Evolutionary conservation across 2,888 invertebrate species (phyloP).

Genomic region (Drosophila pseudotakahashii): DNA sequence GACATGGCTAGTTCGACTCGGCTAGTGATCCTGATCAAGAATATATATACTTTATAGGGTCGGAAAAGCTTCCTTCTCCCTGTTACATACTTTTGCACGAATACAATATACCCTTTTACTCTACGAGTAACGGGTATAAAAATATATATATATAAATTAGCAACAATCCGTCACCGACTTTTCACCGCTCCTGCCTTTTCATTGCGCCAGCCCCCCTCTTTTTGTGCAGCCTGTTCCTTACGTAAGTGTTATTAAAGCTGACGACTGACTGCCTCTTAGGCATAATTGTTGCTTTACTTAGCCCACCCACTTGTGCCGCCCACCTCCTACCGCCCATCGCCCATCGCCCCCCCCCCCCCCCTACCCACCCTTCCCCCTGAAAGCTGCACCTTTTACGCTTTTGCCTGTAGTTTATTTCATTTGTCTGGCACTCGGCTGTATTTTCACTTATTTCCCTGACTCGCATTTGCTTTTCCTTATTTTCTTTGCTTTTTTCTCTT

Average conservation of each 20-base stretch:
- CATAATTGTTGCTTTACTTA: constrained; percentile 80
- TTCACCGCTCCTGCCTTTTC: constrained; percentile 12
- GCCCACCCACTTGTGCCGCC: constrained; percentile 31
- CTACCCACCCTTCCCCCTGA: too few relatives aligned
- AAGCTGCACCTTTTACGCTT: constrained; percentile 63
- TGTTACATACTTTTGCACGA: too few relatives aligned
- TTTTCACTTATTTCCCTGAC: constrained; percentile 68
- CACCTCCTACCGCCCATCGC: background rate
- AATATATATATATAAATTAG: constrained; percentile 58
- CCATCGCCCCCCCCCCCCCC: too few relatives aligned
- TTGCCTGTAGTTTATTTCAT: constrained; percentile 75
- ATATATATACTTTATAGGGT: too few relatives aligned
- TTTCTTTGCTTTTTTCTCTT: constrained; percentile 11
- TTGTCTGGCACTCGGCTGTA: constrained; percentile 68
- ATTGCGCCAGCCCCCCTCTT: constrained; percentile 6
- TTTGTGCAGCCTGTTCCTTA: constrained; percentile 36
- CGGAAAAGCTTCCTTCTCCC: too few relatives aligned
- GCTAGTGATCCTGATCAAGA: too few relatives aligned
- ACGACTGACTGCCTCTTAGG: constrained; percentile 59
- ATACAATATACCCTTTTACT: too few relatives aligned
- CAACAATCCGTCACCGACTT: constrained; percentile 70
- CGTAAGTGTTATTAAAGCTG: constrained; percentile 68
- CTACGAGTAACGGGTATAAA: too few relatives aligned
- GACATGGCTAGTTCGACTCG: too few relatives aligned
- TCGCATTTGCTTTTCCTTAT: constrained; percentile 59